Base-by-base conservation (phyloP, 2,113 vertebrate genomes). In the Nothoprocta perdicaria region DNA sequence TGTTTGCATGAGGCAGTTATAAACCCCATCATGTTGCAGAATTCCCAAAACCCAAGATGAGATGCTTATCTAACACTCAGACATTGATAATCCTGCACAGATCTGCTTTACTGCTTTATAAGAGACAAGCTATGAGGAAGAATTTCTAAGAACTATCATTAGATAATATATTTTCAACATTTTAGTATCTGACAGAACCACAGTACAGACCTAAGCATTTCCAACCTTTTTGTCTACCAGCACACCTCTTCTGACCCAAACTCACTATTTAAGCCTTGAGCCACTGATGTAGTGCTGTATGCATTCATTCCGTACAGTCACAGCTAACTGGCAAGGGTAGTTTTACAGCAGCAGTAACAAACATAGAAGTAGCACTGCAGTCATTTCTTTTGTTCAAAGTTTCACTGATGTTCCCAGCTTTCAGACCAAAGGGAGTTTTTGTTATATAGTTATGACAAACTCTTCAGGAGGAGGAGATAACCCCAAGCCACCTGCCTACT, bases 341-440 rank as follows among this genome's bases (percentile, higher is more conserved):
- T 63, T n/a, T 31, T 26, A 21, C 3, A 68, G 21, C 0, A 45
- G 75, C 58, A 82, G 27, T 4, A 24, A 52, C 3, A 48, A 63
- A 57, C 53, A 57, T 26, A 52, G 35, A 86, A 68, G 82, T 24
- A 84, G 53, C 27, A 12, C 43, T 33, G 21, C 73, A 31, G 63
- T 86, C 1, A 55, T 55, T 90, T 48, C 55, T 83, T 61, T n/a
- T 17, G 5, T 31, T 78, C 10, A 1, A 53, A 60, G 53, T 62
- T 89, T 27, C 63, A 69, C 60, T 1, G 0, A 27, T 88, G 89
- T 10, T 82, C 91, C 87, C 82, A 92, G 84, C 91, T 85, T 94
- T 93, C 95, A 95, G 76, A 50, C 50, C 94, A 94, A 94, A 91
- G 91, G 91, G 84, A 94, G 46, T 67, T 15, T 87, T 91, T 93